These are phyloP conservation scores for Tyrannus savana DNA, from an alignment of 2,113 vertebrate species.

Conservation along the genomic window DNA sequence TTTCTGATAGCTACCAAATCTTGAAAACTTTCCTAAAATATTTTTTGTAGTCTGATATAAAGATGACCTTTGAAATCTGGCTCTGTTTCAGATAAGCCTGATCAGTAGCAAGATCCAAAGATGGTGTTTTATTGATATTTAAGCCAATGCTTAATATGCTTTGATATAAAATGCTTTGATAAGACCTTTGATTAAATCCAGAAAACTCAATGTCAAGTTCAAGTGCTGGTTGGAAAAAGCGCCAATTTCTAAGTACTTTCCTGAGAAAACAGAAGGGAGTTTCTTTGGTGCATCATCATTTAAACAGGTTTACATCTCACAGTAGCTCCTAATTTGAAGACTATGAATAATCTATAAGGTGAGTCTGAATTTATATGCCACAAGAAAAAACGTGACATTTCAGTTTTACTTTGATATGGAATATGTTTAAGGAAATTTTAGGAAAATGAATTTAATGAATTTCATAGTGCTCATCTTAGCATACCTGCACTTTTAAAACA, in stretches of 20 bases:
- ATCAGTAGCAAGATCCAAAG: slow-evolving; percentile 34
- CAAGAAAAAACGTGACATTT: not conserved
- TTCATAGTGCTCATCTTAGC: not conserved
- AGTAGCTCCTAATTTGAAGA: slow-evolving; percentile 8
- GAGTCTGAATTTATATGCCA: not conserved
- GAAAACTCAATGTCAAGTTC: slow-evolving; percentile 8
- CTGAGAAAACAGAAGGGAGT: not conserved
- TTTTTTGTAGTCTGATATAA: not conserved
- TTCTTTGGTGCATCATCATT: not conserved
- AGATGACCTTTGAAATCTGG: slow-evolving; percentile 34
- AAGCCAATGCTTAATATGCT: not conserved
- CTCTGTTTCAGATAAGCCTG: slow-evolving; percentile 12
- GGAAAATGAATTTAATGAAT: not conserved
- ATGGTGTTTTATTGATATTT: slow-evolving; percentile 50
- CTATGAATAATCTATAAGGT: not conserved
- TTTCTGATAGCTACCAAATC: not conserved
- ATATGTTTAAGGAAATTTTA: not conserved
- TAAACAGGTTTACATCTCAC: not conserved
- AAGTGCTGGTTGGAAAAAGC: not conserved
- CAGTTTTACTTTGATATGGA: not conserved
- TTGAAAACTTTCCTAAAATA: not conserved
- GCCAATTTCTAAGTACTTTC: not conserved
- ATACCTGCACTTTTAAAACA: not conserved
- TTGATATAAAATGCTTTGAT: not conserved
- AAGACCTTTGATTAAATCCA: slow-evolving; percentile 45